A percentile compares a stretch with the other conserved stretches of the same genome.
These are phyloP conservation scores for Philereme transversata DNA, from an alignment of 2,888 invertebrate species.

Conservation along the genomic window DNA sequence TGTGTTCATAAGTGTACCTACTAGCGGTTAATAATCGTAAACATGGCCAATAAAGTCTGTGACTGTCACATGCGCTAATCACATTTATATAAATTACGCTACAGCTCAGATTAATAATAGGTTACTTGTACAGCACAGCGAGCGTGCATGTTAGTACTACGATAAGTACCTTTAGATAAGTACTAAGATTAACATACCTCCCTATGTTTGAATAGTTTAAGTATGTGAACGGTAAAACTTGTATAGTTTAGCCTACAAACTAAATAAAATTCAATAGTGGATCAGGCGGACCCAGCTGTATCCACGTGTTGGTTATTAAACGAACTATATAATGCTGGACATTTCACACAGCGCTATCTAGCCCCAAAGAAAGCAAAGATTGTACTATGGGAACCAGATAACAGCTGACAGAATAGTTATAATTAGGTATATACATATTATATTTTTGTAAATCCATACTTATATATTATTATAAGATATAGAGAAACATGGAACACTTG, in stretches of 20 bases:
- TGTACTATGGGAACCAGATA: too few relatives aligned
- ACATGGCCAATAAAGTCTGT: slow-evolving; percentile 55
- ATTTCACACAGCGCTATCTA: too few relatives aligned
- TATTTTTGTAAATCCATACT: too few relatives aligned
- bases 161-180: slow-evolving; percentile 30
- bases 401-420: too few relatives aligned
- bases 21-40: slow-evolving; percentile 50
- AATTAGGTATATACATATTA: too few relatives aligned
- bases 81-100: slow-evolving; percentile 47
- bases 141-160: slow-evolving; percentile 32
- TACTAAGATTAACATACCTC: slow-evolving; percentile 17
- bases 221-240: neutral
- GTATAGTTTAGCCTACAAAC: neutral
- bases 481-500: too few relatives aligned
- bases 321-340: too few relatives aligned
- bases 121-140: slow-evolving; percentile 34
- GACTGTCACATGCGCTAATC: slow-evolving; percentile 54
- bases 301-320: too few relatives aligned
- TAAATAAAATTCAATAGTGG: neutral
- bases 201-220: slow-evolving; percentile 7
- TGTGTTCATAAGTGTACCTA: slow-evolving; percentile 30
- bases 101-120: slow-evolving; percentile 33
- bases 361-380: too few relatives aligned
- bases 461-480: too few relatives aligned
- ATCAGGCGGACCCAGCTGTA: neutral